phyloP scores from a whole-genome alignment of 2,797 vertebrate genomes.

The Danionella dracula region DNA sequence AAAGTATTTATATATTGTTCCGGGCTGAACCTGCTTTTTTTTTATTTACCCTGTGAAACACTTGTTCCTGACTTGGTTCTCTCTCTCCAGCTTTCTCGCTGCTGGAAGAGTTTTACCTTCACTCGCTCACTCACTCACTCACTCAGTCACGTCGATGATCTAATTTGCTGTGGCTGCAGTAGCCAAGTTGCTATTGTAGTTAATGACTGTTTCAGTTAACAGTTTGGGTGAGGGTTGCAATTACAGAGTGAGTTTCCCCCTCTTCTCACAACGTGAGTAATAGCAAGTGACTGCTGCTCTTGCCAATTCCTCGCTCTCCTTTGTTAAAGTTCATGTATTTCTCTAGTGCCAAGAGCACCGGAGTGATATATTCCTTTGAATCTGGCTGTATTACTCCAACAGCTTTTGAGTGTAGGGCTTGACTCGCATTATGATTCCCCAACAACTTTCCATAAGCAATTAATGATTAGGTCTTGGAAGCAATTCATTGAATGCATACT shows the following conservation, averaged over 20 bases:
- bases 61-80: neutral
- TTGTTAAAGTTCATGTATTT: conserved; percentile 78
- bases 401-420: conserved; percentile 20
- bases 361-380: conserved; percentile 73
- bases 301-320: conserved; percentile 73
- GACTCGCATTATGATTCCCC: conserved; percentile 54
- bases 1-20: conserved; percentile 26
- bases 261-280: conserved; percentile 66
- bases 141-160: conserved; percentile 64
- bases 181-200: conserved; percentile 76
- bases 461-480: conserved; percentile 75
- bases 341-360: conserved; percentile 65
- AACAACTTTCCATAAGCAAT: conserved; percentile 74
- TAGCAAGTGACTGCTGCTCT: conserved; percentile 63
- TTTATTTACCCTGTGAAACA: conserved; percentile 3
- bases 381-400: conserved; percentile 62
- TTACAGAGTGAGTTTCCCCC: conserved; percentile 69
- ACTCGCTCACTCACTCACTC: conserved; percentile 63
- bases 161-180: conserved; percentile 78
- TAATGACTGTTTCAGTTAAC: conserved; percentile 81
- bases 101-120: conserved; percentile 34
- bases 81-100: too few relatives aligned
- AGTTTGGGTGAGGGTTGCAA: conserved; percentile 74
- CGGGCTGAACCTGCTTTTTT: conserved; percentile 12
- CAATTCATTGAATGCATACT: conserved; percentile 50